phyloP scores from a whole-genome alignment of 2,797 vertebrate species.

The Channallabes apus region DNA sequence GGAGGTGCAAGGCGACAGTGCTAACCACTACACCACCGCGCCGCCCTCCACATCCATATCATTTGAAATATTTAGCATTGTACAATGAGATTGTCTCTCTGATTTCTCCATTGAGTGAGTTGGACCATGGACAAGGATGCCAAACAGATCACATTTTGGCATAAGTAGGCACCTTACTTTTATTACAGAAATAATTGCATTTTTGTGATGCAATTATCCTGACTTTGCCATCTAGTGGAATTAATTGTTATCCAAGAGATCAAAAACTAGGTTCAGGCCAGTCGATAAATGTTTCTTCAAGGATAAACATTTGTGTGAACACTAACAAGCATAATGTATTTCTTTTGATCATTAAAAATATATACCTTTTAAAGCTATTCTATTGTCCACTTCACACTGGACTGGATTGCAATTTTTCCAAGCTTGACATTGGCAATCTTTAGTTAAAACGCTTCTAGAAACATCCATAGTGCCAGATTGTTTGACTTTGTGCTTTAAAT shows the following conservation, averaged over 20 bases:
- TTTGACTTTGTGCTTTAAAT: no score
- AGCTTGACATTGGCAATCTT: no score
- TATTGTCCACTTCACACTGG: background rate
- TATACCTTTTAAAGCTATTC: background rate
- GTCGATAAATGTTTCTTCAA: background rate
- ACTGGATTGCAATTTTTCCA: no score
- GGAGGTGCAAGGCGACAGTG: no score
- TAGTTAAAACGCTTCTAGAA: no score
- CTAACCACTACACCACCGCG: no score
- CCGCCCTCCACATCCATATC: background rate
- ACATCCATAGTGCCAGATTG: no score
- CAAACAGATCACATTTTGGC: background rate
- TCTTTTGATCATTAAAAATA: no score
- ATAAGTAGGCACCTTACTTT: background rate
- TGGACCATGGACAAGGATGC: background rate
- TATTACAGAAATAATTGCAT: background rate
- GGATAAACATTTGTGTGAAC: background rate
- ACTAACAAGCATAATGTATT: background rate
- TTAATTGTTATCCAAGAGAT: background rate
- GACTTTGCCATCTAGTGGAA: background rate
- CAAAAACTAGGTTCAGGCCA: background rate
- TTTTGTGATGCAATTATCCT: background rate
- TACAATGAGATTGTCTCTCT: background rate
- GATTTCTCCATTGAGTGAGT: background rate
- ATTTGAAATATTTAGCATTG: background rate